A percentile compares a stretch with the other conserved stretches of the same genome.
Conservation (phyloP, 1,140 invertebrate genomes). For the Diachasmimorpha longicaudata region DNA sequence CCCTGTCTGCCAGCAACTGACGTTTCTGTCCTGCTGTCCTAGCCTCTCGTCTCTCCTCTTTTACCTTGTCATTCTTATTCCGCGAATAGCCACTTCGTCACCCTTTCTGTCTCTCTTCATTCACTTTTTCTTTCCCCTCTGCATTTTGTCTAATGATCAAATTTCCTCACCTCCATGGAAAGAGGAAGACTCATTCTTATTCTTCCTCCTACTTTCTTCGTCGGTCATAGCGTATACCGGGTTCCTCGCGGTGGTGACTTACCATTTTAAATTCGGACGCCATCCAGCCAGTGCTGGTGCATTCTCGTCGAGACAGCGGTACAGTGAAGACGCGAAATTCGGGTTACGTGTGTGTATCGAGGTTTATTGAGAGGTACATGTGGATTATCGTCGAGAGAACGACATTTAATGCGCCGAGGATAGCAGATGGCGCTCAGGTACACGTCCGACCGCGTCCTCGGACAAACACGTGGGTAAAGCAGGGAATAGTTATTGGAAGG, state of each 20-base stretch:
- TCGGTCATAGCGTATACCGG: conserved; percentile 32
- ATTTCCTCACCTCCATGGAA: not conserved
- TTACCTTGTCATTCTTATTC: conserved; percentile 9
- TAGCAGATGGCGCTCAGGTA: not conserved
- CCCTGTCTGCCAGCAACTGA: conserved; percentile 60
- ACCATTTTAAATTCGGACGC: conserved; percentile 46
- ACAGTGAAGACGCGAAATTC: conserved; percentile 40
- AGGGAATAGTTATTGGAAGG: not conserved
- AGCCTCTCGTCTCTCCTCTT: conserved; percentile 13
- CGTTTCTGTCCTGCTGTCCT: conserved; percentile 22
- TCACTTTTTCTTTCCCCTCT: not conserved
- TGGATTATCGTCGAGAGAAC: not conserved
- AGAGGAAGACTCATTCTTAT: conserved; percentile 5
- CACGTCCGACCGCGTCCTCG: not conserved
- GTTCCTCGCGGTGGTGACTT: conserved; percentile 37
- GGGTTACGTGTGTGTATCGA: not conserved
- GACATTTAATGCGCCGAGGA: not conserved
- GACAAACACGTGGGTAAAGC: conserved; percentile 4
- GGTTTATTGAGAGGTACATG: not conserved
- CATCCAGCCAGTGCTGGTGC: conserved; percentile 60
- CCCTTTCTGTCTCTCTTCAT: not conserved
- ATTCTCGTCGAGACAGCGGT: conserved; percentile 49
- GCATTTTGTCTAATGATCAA: conserved; percentile 2
- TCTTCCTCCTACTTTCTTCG: conserved; percentile 17
- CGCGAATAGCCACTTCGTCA: not conserved